A percentile compares a stretch with the other conserved stretches of the same genome.
Conservation (phyloP, 2,113 vertebrate genomes). For the Lophotis ruficrista region DNA sequence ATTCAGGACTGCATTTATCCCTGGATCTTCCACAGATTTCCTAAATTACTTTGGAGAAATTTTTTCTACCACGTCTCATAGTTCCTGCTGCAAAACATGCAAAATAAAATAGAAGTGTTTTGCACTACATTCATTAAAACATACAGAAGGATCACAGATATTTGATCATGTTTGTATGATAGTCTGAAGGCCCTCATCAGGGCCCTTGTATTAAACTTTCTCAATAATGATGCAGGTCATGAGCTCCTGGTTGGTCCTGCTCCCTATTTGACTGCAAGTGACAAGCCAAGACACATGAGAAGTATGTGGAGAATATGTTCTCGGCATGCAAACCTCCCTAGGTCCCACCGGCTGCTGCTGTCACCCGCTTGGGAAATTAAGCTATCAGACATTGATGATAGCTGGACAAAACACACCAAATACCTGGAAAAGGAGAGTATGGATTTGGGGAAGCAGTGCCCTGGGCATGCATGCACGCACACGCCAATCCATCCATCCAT, state of each 20-base stretch:
- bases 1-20: not conserved
- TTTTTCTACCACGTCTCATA: not conserved
- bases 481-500: not conserved
- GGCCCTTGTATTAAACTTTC: not conserved
- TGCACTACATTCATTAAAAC: not conserved
- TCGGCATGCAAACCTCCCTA: not conserved
- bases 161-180: not conserved
- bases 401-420: not conserved
- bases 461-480: not conserved
- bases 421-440: not conserved
- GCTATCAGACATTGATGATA: not conserved
- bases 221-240: not conserved
- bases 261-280: not conserved
- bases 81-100: not conserved
- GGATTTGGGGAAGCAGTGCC: not conserved
- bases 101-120: not conserved
- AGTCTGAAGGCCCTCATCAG: not conserved
- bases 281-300: not conserved
- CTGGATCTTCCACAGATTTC: not conserved
- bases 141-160: not conserved
- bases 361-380: not conserved
- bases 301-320: not conserved
- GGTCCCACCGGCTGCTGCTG: not conserved
- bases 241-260: not conserved
- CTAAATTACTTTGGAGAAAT: not conserved